Evolutionary conservation across 1,140 invertebrate genomes (phyloP).

Genomic region (Phocides pigmalion): DNA sequence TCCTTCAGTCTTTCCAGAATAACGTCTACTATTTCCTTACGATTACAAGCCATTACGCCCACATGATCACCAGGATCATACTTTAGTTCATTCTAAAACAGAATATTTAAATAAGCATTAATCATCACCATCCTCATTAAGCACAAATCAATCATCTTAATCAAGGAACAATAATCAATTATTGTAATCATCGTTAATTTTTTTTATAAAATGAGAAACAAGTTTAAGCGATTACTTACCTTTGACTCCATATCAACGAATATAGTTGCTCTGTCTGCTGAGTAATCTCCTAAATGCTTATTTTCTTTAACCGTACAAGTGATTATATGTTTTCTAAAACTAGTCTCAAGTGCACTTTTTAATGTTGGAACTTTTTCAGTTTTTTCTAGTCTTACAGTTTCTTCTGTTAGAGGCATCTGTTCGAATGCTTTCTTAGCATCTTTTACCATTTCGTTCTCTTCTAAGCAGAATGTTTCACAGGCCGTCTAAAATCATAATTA

Average conservation of each 20-base stretch:
- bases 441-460: slow-evolving; percentile 93
- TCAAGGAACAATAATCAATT: no score
- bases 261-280: slow-evolving; percentile 76
- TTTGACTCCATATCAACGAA: slow-evolving; percentile 84
- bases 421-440: slow-evolving; percentile 92
- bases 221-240: slow-evolving; percentile 55
- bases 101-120: slow-evolving; percentile 18
- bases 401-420: slow-evolving; percentile 89
- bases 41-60: slow-evolving; percentile 94
- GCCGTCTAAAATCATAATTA: slow-evolving; percentile 89
- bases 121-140: no score
- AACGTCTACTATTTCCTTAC: slow-evolving; percentile 90
- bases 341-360: slow-evolving; percentile 60
- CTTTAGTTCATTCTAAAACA: slow-evolving; percentile 84
- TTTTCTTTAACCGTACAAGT: slow-evolving; percentile 85
- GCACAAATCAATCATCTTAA: no score
- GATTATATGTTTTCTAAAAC: slow-evolving; percentile 87
- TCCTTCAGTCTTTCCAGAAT: slow-evolving; percentile 90
- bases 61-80: slow-evolving; percentile 97
- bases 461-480: slow-evolving; percentile 97
- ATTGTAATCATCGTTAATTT: no score
- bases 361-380: slow-evolving; percentile 45
- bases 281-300: slow-evolving; percentile 77
- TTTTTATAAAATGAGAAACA: background rate
- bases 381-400: slow-evolving; percentile 89